Evolutionary conservation across 2,797 vertebrate species (phyloP), one percentile per base, ranked within the genome.

Genomic region (Hydrophis major): DNA sequence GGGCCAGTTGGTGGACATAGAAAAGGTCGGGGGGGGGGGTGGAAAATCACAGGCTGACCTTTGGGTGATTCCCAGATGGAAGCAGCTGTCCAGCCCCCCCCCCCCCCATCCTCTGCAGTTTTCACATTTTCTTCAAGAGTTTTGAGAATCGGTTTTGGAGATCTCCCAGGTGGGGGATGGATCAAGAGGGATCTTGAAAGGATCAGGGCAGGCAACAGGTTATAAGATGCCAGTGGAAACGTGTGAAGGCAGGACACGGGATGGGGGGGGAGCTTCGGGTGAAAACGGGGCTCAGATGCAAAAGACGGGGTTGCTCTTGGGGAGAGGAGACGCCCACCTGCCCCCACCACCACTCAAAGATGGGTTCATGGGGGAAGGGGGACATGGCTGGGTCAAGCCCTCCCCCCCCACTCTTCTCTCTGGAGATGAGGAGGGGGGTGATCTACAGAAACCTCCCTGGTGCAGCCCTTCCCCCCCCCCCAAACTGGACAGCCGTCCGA

Each of bases 311-410:
- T 18, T 3, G 6, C 32, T 20, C 69, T 37, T 74, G 66, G 69
- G 18, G 1, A 10, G 32, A 16, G 7, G 20, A 22, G 32, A 83
- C 20, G 1, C 6, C 66, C 61, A n/a, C 28, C 63, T 69, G 6
- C 25, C 7, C 59, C 22, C 60, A 22, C 22, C 22, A 3, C 22
- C 7, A 63, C 61, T 63, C 61, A 63, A 63, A 28, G 61, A 61
- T 22, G 27, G 11, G n/a, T 32, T n/a, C 63, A 28, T 4, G 28
- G 63, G 28, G 27, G 32, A 66, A 66, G 32, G 69, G 16, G 69
- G 2, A 3, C 6, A 0, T 12, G n/a, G 8, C 27, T 1, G 7
- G 11, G 28, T 37, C 12, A 12, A 50, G 89, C 25, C 0, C 28
- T 0, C 28, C 16, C 42, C 42, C 42, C 42, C 42, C 42, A 12